Evolutionary conservation across 2,113 vertebrate species (phyloP), one percentile per base, ranked within the genome.

Genomic region (Suncus etruscus): DNA sequence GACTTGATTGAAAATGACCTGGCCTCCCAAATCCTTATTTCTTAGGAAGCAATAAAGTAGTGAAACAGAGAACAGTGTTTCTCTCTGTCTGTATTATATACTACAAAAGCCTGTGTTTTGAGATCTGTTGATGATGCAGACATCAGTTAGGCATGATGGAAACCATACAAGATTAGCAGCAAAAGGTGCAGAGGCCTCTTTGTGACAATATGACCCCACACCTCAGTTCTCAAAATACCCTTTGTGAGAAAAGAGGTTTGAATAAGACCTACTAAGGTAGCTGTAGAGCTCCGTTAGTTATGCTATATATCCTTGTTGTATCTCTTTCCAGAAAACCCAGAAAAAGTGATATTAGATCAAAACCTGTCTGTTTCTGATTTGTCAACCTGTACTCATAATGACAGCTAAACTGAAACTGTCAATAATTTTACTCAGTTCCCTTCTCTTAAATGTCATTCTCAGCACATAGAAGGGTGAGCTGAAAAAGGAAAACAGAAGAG

Each of bases 1-100:
- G 51, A 79, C 68, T 85, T 70, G 87, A 83, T 79, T 86, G 76
- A 94, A 73, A 93, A 92, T 95, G 95, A 96, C 95, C 93, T 95
- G 2, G 65, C 86, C 82, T 82, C 83, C 65, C 15, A 20, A 0
- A 27, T 73, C 68, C 83, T 50, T 61, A 95, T 96, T 95, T 95
- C 96, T 95, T 89, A 94, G 89, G 95, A 90, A 96, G 95, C 95
- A 75, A 86, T 25, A 85, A 73, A 94, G 75, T 85, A 92, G 88
- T 90, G 83, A 96, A 90, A 96, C 95, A 96, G 58, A 92, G 73
- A 95, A 87, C 70, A 95, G 78, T 92, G 58, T 61, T 61, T 91
- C 86, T 91, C 73, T 88, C 89, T 94, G 54, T 87, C 73, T 18
- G 78, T 77, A 87, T 72, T 94, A 83, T 93, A 31, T 86, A 63